Percentiles rank a stretch among this genome's conserved stretches.
These are phyloP conservation scores for Eidolon dupreanum DNA, from an alignment of 2,797 vertebrate species.

Conservation along the genomic window DNA sequence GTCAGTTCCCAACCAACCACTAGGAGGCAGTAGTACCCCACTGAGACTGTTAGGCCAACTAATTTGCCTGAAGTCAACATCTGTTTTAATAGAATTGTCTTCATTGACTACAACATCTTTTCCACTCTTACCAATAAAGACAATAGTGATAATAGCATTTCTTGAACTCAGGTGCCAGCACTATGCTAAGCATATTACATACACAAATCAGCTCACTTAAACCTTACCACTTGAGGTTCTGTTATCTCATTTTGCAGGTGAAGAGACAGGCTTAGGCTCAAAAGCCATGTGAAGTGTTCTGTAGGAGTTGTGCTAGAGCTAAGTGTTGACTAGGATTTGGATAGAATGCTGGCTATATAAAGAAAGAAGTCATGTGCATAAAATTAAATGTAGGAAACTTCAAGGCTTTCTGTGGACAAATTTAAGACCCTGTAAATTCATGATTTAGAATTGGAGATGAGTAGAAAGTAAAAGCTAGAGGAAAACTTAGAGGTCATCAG, in stretches of 20 bases:
- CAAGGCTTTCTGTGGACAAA: not conserved
- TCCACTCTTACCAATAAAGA: not conserved
- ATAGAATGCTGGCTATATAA: not conserved
- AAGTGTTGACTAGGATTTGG: not conserved
- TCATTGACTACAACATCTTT: not conserved
- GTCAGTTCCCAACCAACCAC: not conserved
- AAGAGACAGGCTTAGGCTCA: not conserved
- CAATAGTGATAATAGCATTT: not conserved
- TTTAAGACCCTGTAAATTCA: not conserved
- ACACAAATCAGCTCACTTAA: not conserved
- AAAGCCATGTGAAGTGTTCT: not conserved
- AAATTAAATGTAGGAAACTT: not conserved
- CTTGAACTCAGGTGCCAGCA: not conserved
- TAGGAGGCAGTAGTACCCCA: constrained; percentile 56
- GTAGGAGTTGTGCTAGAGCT: not conserved
- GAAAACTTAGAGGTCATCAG: not conserved
- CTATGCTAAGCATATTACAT: not conserved
- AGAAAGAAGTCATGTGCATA: not conserved
- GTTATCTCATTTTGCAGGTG: not conserved
- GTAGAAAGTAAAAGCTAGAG: not conserved
- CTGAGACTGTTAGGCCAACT: not conserved
- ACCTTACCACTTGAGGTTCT: not conserved
- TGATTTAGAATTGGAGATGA: not conserved
- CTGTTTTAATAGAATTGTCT: not conserved
- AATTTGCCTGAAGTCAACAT: not conserved